These are phyloP conservation scores for Plusia festucae DNA, from an alignment of 2,888 invertebrate genomes.

Conservation along the genomic window DNA sequence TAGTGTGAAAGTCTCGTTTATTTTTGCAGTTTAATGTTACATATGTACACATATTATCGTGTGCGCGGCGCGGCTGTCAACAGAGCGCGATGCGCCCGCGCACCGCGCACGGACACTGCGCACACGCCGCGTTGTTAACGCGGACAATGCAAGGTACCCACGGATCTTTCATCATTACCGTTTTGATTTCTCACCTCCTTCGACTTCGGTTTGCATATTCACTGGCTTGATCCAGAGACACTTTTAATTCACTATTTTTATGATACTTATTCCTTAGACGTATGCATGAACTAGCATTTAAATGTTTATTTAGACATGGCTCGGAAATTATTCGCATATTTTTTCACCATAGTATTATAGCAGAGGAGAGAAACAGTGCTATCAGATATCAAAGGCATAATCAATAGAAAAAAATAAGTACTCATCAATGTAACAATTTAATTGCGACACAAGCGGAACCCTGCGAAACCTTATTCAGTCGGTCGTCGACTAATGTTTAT, in stretches of 20 bases:
- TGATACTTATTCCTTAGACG: not conserved
- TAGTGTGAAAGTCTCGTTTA: conserved; percentile 89
- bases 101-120: conserved; percentile 61
- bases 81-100: conserved; percentile 60
- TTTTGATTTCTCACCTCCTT: conserved; percentile 59
- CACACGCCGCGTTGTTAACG: conserved; percentile 76
- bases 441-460: conserved; percentile 74
- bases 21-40: conserved; percentile 89
- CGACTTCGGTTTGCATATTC: conserved; percentile 13
- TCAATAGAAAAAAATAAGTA: conserved; percentile 32
- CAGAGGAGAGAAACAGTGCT: not conserved
- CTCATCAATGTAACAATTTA: conserved; percentile 44
- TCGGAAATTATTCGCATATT: too few relatives aligned
- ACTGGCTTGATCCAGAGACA: not conserved
- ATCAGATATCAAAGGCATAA: not conserved
- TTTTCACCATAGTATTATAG: not conserved
- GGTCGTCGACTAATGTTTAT: conserved; percentile 87
- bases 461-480: conserved; percentile 77
- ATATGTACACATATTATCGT: conserved; percentile 89
- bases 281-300: not conserved
- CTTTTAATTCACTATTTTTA: not conserved
- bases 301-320: too few relatives aligned
- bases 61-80: conserved; percentile 82
- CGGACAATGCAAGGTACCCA: conserved; percentile 74
- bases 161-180: conserved; percentile 72